A percentile compares a stretch with the other conserved stretches of the same genome.
Conservation (phyloP, 1,140 invertebrate genomes). For the Schmidtea mediterranea region DNA sequence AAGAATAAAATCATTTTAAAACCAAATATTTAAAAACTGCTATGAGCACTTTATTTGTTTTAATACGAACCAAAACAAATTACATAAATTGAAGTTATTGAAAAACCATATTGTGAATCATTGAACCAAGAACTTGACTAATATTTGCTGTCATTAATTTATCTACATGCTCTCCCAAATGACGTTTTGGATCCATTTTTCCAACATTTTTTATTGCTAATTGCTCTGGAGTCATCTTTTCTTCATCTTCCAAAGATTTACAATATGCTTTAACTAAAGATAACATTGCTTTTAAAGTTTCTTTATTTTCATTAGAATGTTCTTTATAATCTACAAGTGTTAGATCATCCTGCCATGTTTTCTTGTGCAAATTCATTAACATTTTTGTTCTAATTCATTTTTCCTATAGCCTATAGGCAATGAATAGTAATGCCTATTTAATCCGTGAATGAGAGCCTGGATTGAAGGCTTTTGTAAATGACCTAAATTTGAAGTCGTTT, state of each 20-base stretch:
- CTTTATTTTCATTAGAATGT: conserved; percentile 56
- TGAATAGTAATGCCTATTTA: conserved; percentile 96
- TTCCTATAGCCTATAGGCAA: conserved; percentile 98
- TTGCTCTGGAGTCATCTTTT: conserved; percentile 98
- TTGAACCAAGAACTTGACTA: conserved; percentile 85
- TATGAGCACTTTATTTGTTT: too few species aligned
- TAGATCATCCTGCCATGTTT: conserved; percentile 95
- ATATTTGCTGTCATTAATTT: conserved; percentile 89
- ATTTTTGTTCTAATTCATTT: conserved; percentile 95
- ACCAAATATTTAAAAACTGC: too few species aligned
- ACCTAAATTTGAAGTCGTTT: conserved; percentile 92
- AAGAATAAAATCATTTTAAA: too few species aligned
- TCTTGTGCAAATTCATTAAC: conserved; percentile 91
- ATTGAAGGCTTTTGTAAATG: conserved; percentile 97
- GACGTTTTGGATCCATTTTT: conserved; percentile 93
- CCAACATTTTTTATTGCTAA: conserved; percentile 97
- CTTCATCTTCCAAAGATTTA: conserved; percentile 90
- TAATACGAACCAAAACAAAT: too few species aligned
- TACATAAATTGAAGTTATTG: conserved; percentile 35
- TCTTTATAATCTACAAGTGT: conserved; percentile 72
- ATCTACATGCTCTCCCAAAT: conserved; percentile 93
- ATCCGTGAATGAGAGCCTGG: conserved; percentile 80
- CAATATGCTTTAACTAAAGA: conserved; percentile 93
- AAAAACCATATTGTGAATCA: conserved; percentile 90
- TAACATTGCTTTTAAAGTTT: conserved; percentile 76